Base-by-base conservation (phyloP, 2,888 invertebrate species). In the Athalia rosae region DNA sequence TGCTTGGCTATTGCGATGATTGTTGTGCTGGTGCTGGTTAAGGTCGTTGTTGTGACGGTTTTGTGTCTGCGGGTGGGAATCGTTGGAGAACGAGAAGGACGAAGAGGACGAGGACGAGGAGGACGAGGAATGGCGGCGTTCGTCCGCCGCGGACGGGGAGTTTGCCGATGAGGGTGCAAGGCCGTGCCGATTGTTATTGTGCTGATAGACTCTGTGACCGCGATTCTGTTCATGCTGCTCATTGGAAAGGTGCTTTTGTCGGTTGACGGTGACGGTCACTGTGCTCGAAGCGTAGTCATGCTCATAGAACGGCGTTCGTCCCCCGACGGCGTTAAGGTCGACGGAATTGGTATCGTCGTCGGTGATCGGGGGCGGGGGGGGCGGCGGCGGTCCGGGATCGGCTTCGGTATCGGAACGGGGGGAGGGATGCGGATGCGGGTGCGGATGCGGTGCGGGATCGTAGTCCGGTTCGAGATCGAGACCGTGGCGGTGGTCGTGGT, bases 1-100 rank as follows among this genome's bases (percentile, higher is more conserved):
- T 88, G 90, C 88, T 86, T 85, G 87, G 87, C 87, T 87, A 87
- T 87, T 87, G 87, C 83, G 85, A 85, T 82, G 86, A 85, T 85
- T 85, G 81, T 77, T 84, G 87, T 81, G 80, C 79, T 66, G 81
- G 83, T 84, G 83, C 80, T 79, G 79, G 69, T 81, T 79, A 76
- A 78, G 80, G 76, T 83, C 80, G 76, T 80, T 81, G 80, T 83
- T 81, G 80, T 83, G 82, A 80, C 81, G 81, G 79, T 78, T 79
- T 82, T 81, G 79, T 80, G 83, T 84, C 84, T 82, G 85, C 84
- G 83, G 58, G 85, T 85, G 82, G 84, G 86, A 84, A 85, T 85
- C 81, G 84, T 85, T 82, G 84, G 84, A 59, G 73, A 82, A 83
- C 78, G 79, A 80, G 84, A 84, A 59, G 73, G 82, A 83, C 78